phyloP scores from a whole-genome alignment of 2,888 invertebrate species.

The Cetonia aurata region DNA sequence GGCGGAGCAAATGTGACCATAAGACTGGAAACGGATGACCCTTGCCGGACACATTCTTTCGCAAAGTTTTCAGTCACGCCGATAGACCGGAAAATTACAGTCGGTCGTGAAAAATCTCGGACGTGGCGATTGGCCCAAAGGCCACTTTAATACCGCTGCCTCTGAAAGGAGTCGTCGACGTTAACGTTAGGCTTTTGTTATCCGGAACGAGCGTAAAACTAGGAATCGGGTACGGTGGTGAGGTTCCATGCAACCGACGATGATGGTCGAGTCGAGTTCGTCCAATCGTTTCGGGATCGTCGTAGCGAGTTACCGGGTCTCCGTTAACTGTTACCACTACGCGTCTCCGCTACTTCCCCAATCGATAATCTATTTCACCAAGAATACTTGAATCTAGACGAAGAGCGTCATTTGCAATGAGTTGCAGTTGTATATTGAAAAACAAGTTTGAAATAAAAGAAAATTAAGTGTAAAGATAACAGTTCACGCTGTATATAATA shows the following conservation, averaged over 20 bases:
- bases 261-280: background rate
- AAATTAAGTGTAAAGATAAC: no score
- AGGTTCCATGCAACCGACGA: conserved; percentile 14
- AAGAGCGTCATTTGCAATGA: no score
- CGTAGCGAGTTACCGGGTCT: conserved; percentile 10
- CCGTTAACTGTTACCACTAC: conserved; percentile 23
- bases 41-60: conserved; percentile 48
- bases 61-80: conserved; percentile 42
- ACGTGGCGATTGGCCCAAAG: conserved; percentile 35
- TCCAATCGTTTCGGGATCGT: conserved; percentile 10
- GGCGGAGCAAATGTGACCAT: conserved; percentile 47
- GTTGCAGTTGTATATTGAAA: no score
- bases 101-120: conserved; percentile 44
- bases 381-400: background rate
- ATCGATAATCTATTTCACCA: conserved; percentile 21
- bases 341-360: conserved; percentile 9
- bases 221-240: conserved; percentile 7
- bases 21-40: conserved; percentile 50
- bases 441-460: no score
- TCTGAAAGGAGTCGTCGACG: conserved; percentile 26
- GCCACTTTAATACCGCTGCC: conserved; percentile 42
- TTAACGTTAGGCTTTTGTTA: conserved; percentile 42
- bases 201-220: conserved; percentile 37
- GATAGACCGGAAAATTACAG: conserved; percentile 49
- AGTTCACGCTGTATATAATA: no score